These are phyloP conservation scores for Horisme vitalbata DNA, from an alignment of 2,888 invertebrate genomes.

Conservation along the genomic window DNA sequence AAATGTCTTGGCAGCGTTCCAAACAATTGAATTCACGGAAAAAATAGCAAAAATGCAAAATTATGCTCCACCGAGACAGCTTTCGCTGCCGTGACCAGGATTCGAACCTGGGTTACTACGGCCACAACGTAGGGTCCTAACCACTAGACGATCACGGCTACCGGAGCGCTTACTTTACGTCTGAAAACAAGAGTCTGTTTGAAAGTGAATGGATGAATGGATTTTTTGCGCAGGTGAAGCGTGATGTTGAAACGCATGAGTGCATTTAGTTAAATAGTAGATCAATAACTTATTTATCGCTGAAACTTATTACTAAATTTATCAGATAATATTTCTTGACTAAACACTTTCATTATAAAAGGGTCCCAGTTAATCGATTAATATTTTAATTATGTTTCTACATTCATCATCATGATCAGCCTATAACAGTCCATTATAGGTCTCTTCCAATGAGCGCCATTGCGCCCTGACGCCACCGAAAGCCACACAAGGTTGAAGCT, in stretches of 20 bases:
- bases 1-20: slow-evolving; percentile 26
- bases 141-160: slow-evolving; percentile 86
- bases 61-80: slow-evolving; percentile 47
- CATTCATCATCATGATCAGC: too few relatives aligned
- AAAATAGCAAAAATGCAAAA: slow-evolving; percentile 21
- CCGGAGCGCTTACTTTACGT: slow-evolving; percentile 25
- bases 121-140: slow-evolving; percentile 91
- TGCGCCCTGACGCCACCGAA: too few relatives aligned
- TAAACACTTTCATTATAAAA: too few relatives aligned
- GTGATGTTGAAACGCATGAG: slow-evolving; percentile 17
- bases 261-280: slow-evolving; percentile 11
- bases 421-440: too few relatives aligned
- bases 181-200: slow-evolving; percentile 16
- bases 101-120: slow-evolving; percentile 90
- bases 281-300: too few relatives aligned
- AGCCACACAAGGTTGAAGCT: too few relatives aligned
- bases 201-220: slow-evolving; percentile 10
- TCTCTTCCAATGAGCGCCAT: too few relatives aligned
- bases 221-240: background rate
- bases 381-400: too few relatives aligned
- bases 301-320: too few relatives aligned
- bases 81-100: slow-evolving; percentile 81
- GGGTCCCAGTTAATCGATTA: too few relatives aligned
- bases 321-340: too few relatives aligned
- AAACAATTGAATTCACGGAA: slow-evolving; percentile 2